Conservation (phyloP, 2,797 vertebrate species). For the Myotis daubentonii region DNA sequence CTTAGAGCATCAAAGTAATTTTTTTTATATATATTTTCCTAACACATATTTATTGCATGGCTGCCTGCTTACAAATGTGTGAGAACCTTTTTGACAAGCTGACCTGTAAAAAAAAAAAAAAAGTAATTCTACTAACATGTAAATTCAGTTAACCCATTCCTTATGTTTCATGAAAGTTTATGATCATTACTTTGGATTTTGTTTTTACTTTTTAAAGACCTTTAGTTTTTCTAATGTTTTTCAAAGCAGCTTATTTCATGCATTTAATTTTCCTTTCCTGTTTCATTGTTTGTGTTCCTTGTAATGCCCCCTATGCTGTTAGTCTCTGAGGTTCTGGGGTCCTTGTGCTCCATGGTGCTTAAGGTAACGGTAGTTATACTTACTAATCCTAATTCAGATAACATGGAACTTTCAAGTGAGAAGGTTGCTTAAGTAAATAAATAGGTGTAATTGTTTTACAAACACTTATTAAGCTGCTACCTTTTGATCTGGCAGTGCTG, state of each 20-base stretch:
- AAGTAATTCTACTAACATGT: not conserved
- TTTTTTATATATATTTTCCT: not conserved
- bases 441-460: not conserved
- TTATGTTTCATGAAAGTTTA: not conserved
- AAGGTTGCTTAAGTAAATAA: not conserved
- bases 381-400: not conserved
- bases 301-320: not conserved
- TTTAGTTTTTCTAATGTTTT: conserved; percentile 25
- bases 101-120: not conserved
- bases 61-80: not conserved
- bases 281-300: not conserved
- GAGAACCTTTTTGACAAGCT: not conserved
- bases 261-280: not conserved
- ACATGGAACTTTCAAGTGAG: not conserved
- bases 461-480: not conserved
- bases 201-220: not conserved
- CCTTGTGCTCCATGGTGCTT: not conserved
- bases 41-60: not conserved
- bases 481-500: not conserved
- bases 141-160: not conserved
- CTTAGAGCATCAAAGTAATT: not conserved
- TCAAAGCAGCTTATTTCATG: not conserved
- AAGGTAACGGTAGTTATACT: not conserved
- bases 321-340: not conserved
- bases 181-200: not conserved